Base-by-base conservation (phyloP, 1,140 invertebrate species). In the Cydia amplana region DNA sequence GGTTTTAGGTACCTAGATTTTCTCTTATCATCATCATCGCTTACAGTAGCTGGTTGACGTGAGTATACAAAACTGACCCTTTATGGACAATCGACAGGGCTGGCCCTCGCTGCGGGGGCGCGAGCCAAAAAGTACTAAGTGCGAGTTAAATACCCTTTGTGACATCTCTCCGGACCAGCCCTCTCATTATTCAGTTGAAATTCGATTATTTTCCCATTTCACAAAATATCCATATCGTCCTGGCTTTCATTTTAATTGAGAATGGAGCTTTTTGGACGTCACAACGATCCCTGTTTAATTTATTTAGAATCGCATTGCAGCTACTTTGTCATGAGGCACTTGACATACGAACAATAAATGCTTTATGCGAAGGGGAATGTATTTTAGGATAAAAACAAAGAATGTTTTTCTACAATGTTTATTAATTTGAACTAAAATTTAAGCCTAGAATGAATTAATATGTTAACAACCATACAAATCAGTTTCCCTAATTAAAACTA, bases 121-220 rank as follows among this genome's bases (percentile, higher is more conserved):
- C 78, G 28, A 81, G 82, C 80, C 86, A 90, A 92, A 92, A 92
- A 92, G 88, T 89, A 91, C 89, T 92, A 92, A 92, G 87, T 90
- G 87, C 81, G 83, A 90, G 85, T 91, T 91, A 91, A 92, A 91
- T 90, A 92, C 91, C 91, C 91, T 90, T 91, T 92, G 89, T 92
- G 86, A 87, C 80, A 83, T 81, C 80, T 87, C 85, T 84, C 81
- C 80, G 80, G 65, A 79, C 77, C 77, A 78, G 80, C 82, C 86
- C 86, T 85, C 88, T 91, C 90, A 92, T 92, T 92, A 92, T 92
- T 92, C 90, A 92, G 87, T 83, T 81, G 83, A 91, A 91, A 92
- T 92, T 92, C 85, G 91, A 92, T 92, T 92, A 92, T 92, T 88
- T 92, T 91, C 90, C 91, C 91, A 91, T 92, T 92, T 90, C 83